Base-by-base conservation (phyloP, 2,888 invertebrate genomes). In the Cancer borealis region DNA sequence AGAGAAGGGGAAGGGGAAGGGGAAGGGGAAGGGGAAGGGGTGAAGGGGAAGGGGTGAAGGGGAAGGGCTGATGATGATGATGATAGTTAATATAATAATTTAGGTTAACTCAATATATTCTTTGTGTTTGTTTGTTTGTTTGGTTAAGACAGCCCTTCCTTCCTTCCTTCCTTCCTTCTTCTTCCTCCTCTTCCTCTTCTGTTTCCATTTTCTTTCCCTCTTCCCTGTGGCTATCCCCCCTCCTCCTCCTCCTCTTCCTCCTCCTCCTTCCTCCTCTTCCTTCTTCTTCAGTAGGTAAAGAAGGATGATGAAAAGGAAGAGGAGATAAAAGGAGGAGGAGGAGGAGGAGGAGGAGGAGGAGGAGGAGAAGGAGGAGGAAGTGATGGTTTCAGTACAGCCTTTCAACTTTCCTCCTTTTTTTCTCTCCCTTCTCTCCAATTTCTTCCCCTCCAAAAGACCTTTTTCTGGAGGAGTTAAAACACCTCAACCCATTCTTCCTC, bases 321-420 rank as follows among this genome's bases (percentile, higher is more conserved):
- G 79, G 79, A 66, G 66, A n/a, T 21, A n/a, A n/a, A 66, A 66
- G 66, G 66, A 66, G 66, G 66, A 66, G 66, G 66, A 66, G 66
- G 66, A 66, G 66, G 66, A 66, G 66, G 66, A 66, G 66, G 66
- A 66, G 10, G 66, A 66, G 66, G 66, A 66, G 10, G 66, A 66
- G 66, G 66, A 66, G 66, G 66, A 66, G 66, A 17, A 66, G 66
- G 66, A 66, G 66, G 66, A 66, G 73, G 73, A 73, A n/a, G 73
- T n/a, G 73, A n/a, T n/a, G 73, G 54, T 54, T 54, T 10, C 12
- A 54, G 54, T 79, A 30, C 12, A 79, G 10, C 79, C 66, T 66
- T n/a, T 66, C 66, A n/a, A 21, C 6, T n/a, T 66, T n/a, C n/a
- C 66, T 66, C 66, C 8, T 3, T 66, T n/a, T 66, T n/a, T 66